Base-by-base conservation (phyloP, 2,797 vertebrate genomes). In the Hippocampus kuda region DNA sequence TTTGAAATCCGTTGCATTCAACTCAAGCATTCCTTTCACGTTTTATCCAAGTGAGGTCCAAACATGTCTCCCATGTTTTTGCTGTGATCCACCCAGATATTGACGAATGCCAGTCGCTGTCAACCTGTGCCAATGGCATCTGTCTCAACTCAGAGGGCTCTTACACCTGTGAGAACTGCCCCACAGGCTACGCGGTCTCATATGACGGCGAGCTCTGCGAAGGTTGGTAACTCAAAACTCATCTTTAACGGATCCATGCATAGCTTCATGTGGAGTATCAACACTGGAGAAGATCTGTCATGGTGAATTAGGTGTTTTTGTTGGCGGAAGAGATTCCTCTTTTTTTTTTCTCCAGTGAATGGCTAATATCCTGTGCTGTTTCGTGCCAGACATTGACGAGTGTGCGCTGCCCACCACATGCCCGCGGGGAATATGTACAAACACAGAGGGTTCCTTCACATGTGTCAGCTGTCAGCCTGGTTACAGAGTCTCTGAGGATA, bases 101-200 rank as follows among this genome's bases (percentile, higher is more conserved):
- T 27, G 88, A 92, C 9, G 91, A 92, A 76, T 92, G 91, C 86
- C 87, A 83, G 77, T 78, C 75, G 68, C 67, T 79, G 51, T 82
- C 49, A 80, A 84, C 84, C 68, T 97, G 94, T 80, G 86, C 88
- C 63, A 88, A 90, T 0, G 91, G 91, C 75, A 91, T 94, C 84
- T 97, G 94, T 85, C 82, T 94, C 64, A 95, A 96, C 81, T 91
- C 91, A 0, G 90, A 94, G 66, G 94, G 93, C 66, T 96, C 92
- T 64, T 90, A 89, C 80, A 85, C 79, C 67, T 91, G 86, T 71
- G 76, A 86, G 70, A 77, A 82, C 69, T 92, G 91, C 77, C 88
- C 88, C 4, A 51, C 83, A 5, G 91, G 91, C 1, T 92, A 91
- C 86, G 75, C 5, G 2, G 81, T 91, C 48, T 90, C 91, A 24